Percentiles rank a stretch among this genome's conserved stretches.
Evolutionary conservation across 2,797 vertebrate genomes (phyloP).

Genomic region (Stomatorhinus walkeri): DNA sequence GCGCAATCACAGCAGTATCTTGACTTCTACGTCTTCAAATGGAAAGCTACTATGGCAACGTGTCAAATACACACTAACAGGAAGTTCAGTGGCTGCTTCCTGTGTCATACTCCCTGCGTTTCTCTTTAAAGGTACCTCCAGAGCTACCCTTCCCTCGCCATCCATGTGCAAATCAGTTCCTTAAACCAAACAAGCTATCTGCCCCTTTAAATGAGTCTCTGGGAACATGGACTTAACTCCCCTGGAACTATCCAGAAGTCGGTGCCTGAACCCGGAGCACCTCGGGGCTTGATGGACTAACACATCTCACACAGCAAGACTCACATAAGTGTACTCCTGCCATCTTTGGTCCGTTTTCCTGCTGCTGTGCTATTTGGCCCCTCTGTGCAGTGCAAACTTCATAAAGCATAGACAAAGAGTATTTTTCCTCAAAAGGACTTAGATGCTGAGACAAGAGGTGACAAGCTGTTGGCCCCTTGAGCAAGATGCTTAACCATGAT

Average conservation of each 20-base stretch:
- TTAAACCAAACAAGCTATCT: conserved; percentile 1
- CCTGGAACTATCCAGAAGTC: neutral
- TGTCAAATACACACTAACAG: neutral
- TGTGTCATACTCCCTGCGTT: neutral
- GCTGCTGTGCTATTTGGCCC: neutral
- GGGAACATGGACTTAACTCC: neutral
- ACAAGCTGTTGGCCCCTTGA: neutral
- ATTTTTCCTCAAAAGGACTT: neutral
- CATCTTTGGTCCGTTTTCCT: neutral
- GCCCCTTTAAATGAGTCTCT: neutral
- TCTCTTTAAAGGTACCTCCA: neutral
- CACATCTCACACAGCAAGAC: neutral
- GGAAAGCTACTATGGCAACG: neutral
- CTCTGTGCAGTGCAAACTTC: neutral
- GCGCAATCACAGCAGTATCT: neutral
- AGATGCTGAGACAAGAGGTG: neutral
- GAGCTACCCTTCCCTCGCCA: neutral
- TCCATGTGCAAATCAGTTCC: neutral
- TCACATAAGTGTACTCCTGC: neutral
- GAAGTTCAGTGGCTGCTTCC: neutral
- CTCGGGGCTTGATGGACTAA: neutral
- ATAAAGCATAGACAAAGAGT: neutral
- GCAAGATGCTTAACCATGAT: neutral
- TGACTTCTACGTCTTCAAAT: neutral
- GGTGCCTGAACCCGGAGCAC: neutral